These are phyloP conservation scores for Dasypolia templi DNA, from an alignment of 2,888 invertebrate species.

Conservation along the genomic window DNA sequence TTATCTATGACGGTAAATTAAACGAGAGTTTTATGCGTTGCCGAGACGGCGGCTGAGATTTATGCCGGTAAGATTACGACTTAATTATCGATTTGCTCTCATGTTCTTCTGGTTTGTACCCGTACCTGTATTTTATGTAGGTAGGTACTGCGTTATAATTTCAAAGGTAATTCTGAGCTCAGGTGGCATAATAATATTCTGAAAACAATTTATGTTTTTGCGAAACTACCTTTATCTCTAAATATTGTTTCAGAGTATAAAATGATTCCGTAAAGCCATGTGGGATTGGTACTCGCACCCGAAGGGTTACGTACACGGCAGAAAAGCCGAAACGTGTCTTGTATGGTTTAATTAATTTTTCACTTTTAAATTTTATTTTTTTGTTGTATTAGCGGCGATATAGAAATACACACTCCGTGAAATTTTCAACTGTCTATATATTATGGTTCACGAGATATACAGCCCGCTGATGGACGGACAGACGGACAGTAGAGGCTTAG, in stretches of 20 bases:
- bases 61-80: slow-evolving; percentile 63
- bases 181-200: neutral
- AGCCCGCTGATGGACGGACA: no score
- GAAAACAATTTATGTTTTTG: neutral
- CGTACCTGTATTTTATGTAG: neutral
- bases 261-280: no score
- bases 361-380: no score
- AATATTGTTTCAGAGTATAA: neutral
- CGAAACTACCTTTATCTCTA: neutral
- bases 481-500: no score
- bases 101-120: slow-evolving; percentile 15
- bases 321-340: no score
- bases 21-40: slow-evolving; percentile 77
- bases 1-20: slow-evolving; percentile 83
- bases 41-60: slow-evolving; percentile 69
- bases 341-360: no score
- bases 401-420: no score
- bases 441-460: no score
- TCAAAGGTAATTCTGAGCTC: neutral
- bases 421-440: no score
- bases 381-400: no score
- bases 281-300: no score
- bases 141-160: slow-evolving; percentile 1
- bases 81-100: slow-evolving; percentile 43
- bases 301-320: no score